Conservation (phyloP, 2,888 invertebrate species). For the Cacoxenus indagator region DNA sequence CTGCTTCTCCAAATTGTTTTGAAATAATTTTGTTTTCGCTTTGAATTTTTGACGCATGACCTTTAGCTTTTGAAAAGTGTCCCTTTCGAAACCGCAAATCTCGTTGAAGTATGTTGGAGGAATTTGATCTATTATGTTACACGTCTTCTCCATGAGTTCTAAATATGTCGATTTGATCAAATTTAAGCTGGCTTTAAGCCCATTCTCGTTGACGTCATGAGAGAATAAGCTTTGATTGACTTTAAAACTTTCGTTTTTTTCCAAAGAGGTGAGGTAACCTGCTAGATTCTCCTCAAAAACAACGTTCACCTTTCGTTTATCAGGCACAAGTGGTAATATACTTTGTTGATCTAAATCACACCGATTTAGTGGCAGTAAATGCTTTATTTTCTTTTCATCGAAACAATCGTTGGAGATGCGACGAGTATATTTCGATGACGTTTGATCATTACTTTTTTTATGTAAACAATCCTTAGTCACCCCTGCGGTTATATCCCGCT, state of each 20-base stretch:
- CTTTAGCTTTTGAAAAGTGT: constrained; percentile 74
- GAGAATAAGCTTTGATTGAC: constrained; percentile 39
- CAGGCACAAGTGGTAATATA: not conserved
- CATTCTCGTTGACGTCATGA: constrained; percentile 44
- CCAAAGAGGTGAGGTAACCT: constrained; percentile 57
- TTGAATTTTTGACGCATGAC: constrained; percentile 75
- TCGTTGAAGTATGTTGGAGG: constrained; percentile 75
- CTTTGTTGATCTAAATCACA: not conserved
- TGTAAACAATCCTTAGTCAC: no score
- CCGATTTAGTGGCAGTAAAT: no score
- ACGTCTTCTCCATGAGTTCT: constrained; percentile 77
- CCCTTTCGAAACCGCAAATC: constrained; percentile 75
- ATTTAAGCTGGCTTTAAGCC: constrained; percentile 49
- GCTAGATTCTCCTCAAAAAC: constrained; percentile 59
- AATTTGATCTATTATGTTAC: constrained; percentile 76
- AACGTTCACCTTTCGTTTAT: constrained; percentile 51
- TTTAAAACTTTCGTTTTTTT: constrained; percentile 59
- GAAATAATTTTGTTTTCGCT: constrained; percentile 72
- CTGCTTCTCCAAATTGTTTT: constrained; percentile 56
- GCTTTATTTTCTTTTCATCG: no score
- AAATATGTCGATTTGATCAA: constrained; percentile 73
- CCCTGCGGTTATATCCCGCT: no score
- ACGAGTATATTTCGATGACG: no score
- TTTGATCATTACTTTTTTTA: no score
- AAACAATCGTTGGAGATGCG: no score